phyloP scores from a whole-genome alignment of 2,113 vertebrate species.

The Pontoporia blainvillei region DNA sequence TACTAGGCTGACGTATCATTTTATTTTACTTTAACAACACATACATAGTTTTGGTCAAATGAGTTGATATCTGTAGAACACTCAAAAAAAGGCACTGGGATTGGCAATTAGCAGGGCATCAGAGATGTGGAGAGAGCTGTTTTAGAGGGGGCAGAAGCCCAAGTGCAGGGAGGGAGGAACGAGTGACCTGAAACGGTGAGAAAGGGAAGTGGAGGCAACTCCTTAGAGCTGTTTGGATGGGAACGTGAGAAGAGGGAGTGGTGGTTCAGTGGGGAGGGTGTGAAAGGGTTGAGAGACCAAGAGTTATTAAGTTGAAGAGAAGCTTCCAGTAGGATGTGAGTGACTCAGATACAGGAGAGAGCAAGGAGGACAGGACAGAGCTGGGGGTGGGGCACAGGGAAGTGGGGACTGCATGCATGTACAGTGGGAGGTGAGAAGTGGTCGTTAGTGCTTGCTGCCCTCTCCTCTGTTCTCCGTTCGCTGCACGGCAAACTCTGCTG shows the following conservation, averaged over 20 bases:
- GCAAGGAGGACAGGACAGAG: background rate
- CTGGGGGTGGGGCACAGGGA: too few relatives aligned
- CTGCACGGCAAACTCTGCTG: background rate
- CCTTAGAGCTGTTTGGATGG: background rate
- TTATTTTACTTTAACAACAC: background rate
- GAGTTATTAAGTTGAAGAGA: background rate
- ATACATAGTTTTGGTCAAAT: background rate
- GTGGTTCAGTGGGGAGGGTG: background rate
- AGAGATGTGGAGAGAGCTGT: background rate
- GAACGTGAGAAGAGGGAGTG: background rate
- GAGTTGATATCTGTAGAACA: background rate
- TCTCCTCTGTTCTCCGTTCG: background rate
- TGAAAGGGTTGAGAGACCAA: background rate
- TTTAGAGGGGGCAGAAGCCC: background rate
- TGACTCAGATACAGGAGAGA: background rate
- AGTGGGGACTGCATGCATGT: fast-evolving
- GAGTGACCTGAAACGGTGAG: background rate
- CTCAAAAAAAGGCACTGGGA: background rate
- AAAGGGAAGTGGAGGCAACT: background rate
- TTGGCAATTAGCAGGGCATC: background rate
- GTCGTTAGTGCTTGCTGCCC: background rate
- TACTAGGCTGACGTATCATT: background rate
- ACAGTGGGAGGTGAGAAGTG: background rate
- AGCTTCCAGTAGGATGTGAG: background rate
- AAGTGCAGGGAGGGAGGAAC: too few relatives aligned